Percentiles rank a stretch among this genome's conserved stretches.
phyloP scores from a whole-genome alignment of 2,888 invertebrate species.

The Agapetus fuscipes region DNA sequence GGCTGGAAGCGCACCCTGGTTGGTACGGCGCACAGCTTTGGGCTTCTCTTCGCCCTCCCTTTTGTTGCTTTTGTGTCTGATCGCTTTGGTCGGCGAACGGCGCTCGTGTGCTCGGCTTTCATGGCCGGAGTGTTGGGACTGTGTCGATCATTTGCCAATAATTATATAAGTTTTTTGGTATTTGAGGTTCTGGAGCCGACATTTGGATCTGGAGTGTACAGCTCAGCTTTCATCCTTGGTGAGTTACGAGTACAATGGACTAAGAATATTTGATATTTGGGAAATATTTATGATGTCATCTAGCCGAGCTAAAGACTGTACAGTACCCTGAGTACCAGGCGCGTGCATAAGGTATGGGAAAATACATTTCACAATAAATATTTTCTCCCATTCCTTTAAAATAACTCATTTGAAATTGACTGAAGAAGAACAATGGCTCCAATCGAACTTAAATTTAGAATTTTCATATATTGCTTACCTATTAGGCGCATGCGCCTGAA shows the following conservation, averaged over 20 bases:
- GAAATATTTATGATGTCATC: too few relatives aligned
- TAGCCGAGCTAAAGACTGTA: too few relatives aligned
- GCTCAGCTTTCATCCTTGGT: conserved; percentile 49
- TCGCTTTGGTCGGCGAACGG: conserved; percentile 52
- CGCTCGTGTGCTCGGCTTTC: conserved; percentile 47
- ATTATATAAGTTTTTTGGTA: conserved; percentile 40
- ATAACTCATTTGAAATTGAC: too few relatives aligned
- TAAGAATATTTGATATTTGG: too few relatives aligned
- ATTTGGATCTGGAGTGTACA: conserved; percentile 42
- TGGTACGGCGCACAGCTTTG: conserved; percentile 52
- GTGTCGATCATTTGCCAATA: conserved; percentile 43
- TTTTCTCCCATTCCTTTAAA: too few relatives aligned
- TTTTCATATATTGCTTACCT: too few relatives aligned
- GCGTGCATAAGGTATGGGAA: too few relatives aligned
- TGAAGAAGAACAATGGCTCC: too few relatives aligned
- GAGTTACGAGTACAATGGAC: too few relatives aligned
- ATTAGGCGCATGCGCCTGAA: too few relatives aligned
- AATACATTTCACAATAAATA: too few relatives aligned
- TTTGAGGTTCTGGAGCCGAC: conserved; percentile 48
- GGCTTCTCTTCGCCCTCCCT: conserved; percentile 54
- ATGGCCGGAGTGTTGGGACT: conserved; percentile 45
- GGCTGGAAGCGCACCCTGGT: conserved; percentile 48
- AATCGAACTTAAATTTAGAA: conserved; percentile 16
- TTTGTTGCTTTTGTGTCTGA: conserved; percentile 56
- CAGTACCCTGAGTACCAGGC: too few relatives aligned